Conservation (phyloP, 1,140 invertebrate genomes). For the Brachionus paranguensis region DNA sequence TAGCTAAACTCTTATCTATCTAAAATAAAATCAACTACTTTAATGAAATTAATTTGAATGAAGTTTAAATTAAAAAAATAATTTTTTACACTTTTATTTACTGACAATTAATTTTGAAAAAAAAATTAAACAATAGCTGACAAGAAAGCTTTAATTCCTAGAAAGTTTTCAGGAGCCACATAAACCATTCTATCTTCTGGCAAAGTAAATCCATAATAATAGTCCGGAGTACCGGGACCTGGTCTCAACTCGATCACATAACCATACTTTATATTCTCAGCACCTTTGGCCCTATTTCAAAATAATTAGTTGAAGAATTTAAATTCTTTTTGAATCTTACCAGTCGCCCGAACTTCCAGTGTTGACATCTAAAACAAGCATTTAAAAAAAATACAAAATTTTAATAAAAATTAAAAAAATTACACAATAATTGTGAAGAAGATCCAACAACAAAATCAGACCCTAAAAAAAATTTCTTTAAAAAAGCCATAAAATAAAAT, state of each 20-base stretch:
- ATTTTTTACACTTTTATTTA: too few species aligned
- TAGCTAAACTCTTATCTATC: too few species aligned
- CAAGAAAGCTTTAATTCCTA: constrained; percentile 19
- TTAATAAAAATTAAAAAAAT: neutral
- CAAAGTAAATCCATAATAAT: constrained; percentile 24
- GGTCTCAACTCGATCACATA: constrained; percentile 43
- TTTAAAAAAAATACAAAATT: neutral
- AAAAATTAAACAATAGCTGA: neutral
- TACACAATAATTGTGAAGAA: constrained; percentile 27
- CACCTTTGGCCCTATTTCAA: constrained; percentile 41
- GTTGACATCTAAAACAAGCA: neutral
- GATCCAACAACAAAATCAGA: constrained; percentile 8
- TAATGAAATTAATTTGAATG: too few species aligned
- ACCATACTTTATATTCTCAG: constrained; percentile 42
- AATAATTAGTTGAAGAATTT: neutral
- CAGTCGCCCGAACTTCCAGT: neutral
- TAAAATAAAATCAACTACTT: too few species aligned
- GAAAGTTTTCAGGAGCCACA: neutral
- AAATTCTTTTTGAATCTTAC: neutral
- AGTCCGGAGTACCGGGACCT: constrained; percentile 24
- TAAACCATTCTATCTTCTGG: constrained; percentile 13
- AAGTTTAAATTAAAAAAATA: too few species aligned
- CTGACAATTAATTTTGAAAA: too few species aligned
- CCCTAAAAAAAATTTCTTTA: neutral
- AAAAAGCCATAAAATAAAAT: neutral